Evolutionary conservation across 2,888 invertebrate species (phyloP).

Genomic region (Mylabris sibirica): DNA sequence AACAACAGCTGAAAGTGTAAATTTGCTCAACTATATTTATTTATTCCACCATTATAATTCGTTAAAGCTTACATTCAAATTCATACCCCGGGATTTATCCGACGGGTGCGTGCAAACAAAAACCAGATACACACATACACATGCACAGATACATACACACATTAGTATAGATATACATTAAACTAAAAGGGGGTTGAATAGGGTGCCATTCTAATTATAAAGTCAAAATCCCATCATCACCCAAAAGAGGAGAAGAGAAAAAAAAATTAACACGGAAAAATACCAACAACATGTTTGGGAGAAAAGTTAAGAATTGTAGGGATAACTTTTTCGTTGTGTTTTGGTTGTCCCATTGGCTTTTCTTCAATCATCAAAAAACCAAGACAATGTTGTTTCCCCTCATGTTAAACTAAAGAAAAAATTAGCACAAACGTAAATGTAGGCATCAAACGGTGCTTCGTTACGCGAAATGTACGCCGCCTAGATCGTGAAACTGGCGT

Average conservation of each 20-base stretch:
- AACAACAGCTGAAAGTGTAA: constrained; percentile 59
- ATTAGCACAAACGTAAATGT: constrained; percentile 42
- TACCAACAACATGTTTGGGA: constrained; percentile 23
- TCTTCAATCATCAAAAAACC: neutral
- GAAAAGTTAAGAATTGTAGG: neutral
- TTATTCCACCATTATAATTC: constrained; percentile 60
- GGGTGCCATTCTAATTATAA: constrained; percentile 58
- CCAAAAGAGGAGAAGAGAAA: neutral
- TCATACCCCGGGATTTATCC: constrained; percentile 59
- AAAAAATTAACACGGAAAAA: constrained; percentile 15
- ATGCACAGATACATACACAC: neutral
- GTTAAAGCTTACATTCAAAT: constrained; percentile 60
- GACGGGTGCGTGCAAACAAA: constrained; percentile 56
- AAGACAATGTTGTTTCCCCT: neutral
- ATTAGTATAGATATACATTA: neutral
- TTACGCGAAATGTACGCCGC: constrained; percentile 30
- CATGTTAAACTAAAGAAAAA: constrained; percentile 30
- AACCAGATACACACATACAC: constrained; percentile 16
- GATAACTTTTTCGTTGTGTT: neutral
- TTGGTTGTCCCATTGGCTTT: neutral
- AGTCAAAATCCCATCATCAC: constrained; percentile 57
- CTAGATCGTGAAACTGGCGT: constrained; percentile 38
- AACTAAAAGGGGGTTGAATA: constrained; percentile 36
- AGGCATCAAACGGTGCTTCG: constrained; percentile 45
- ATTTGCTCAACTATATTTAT: constrained; percentile 61